Percentiles rank a stretch among this genome's conserved stretches.
Evolutionary conservation across 2,797 vertebrate species (phyloP).

Genomic region (Rallus crepitans): DNA sequence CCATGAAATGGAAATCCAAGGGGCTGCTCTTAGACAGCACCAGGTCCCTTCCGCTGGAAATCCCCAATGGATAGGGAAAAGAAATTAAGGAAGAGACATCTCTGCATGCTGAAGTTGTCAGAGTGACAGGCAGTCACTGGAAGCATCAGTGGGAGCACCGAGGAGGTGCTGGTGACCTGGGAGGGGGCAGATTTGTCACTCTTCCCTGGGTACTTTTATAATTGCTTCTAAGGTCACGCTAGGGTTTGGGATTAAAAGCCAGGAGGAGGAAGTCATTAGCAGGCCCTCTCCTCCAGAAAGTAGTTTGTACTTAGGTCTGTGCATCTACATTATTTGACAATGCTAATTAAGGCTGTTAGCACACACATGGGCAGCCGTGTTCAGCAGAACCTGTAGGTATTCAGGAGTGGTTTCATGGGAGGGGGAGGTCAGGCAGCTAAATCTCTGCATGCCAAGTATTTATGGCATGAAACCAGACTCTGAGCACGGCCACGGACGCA

Average conservation of each 20-base stretch:
- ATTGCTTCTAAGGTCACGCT: neutral
- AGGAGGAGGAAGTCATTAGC: neutral
- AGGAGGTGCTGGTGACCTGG: neutral
- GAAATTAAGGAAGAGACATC: neutral
- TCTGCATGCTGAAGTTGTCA: neutral
- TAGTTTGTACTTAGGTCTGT: neutral
- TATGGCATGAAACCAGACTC: neutral
- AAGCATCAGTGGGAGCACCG: neutral
- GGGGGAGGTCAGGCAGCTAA: neutral
- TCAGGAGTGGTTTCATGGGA: neutral
- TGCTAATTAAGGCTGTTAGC: slow-evolving; percentile 23
- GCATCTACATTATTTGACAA: neutral
- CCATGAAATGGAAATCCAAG: neutral
- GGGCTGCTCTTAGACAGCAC: neutral
- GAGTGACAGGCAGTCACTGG: neutral
- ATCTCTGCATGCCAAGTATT: neutral
- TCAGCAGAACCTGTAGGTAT: neutral
- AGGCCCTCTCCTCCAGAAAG: neutral
- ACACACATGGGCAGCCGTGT: neutral
- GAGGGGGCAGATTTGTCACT: neutral
- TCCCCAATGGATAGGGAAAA: neutral
- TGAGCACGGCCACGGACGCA: accelerated
- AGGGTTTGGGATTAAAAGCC: neutral
- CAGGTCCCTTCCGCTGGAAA: neutral
- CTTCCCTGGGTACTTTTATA: neutral